phyloP scores from a whole-genome alignment of 2,113 vertebrate species.

The Delphinapterus leucas region DNA sequence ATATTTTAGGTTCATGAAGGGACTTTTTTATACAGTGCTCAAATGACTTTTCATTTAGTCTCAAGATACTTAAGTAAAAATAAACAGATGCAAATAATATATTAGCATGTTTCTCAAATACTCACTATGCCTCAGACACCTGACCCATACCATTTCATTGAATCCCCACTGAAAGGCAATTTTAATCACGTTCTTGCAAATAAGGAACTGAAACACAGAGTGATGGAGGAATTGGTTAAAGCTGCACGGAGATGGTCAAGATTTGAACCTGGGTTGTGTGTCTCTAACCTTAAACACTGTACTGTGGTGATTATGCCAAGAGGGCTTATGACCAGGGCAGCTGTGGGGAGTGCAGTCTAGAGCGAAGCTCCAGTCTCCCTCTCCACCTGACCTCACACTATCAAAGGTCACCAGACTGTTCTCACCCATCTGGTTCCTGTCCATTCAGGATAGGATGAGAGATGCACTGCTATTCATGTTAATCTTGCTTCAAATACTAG shows the following conservation, averaged over 20 bases:
- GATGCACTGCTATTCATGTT: neutral
- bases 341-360: too few species aligned
- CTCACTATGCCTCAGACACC: neutral
- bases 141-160: neutral
- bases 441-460: neutral
- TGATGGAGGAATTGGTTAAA: neutral
- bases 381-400: neutral
- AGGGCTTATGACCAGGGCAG: neutral
- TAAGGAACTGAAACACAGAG: neutral
- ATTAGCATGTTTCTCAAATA: neutral
- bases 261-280: neutral
- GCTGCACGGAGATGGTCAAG: neutral
- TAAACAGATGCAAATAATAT: neutral
- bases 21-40: neutral
- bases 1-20: neutral
- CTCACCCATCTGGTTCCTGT: neutral
- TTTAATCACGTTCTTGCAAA: neutral
- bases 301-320: neutral
- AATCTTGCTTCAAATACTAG: neutral
- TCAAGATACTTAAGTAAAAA: slow-evolving; percentile 14
- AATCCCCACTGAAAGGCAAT: neutral
- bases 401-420: neutral
- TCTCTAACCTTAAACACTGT: neutral
- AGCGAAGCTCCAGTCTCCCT: neutral
- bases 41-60: slow-evolving; percentile 7